phyloP scores from a whole-genome alignment of 2,797 vertebrate genomes.

The Squalus acanthias region DNA sequence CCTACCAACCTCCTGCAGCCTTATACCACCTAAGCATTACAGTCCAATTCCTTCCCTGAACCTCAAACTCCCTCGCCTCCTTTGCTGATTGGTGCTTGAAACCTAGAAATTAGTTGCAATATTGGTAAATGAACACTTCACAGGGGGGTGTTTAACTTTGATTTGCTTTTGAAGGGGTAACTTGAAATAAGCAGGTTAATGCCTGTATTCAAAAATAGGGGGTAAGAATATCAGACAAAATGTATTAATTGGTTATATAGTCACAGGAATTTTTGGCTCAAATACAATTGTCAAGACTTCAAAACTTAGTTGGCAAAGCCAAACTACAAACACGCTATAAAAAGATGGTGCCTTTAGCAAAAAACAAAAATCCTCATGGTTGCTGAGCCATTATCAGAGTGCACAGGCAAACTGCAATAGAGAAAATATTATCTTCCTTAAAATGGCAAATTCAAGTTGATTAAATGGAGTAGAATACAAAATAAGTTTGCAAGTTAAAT shows the following conservation, averaged over 20 bases:
- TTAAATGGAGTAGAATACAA: not conserved
- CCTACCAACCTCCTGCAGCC: not conserved
- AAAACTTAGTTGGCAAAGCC: not conserved
- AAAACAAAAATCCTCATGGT: too few species aligned
- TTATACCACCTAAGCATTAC: too few species aligned
- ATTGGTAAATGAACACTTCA: too few species aligned
- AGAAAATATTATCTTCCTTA: not conserved
- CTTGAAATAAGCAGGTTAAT: not conserved
- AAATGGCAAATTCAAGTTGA: not conserved
- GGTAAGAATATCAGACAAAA: too few species aligned
- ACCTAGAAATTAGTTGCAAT: too few species aligned
- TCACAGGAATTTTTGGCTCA: too few species aligned
- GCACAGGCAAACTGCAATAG: not conserved
- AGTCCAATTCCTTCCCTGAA: too few species aligned
- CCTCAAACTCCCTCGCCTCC: too few species aligned
- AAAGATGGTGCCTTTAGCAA: not conserved
- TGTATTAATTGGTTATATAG: too few species aligned
- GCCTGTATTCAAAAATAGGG: not conserved
- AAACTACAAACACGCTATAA: not conserved
- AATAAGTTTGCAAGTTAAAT: not conserved
- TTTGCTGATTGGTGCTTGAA: too few species aligned
- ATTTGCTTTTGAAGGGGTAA: not conserved
- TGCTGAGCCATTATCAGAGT: not conserved
- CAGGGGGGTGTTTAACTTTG: too few species aligned
- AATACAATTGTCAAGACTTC: too few species aligned